Base-by-base conservation (phyloP, 2,113 vertebrate species). In the Brachyhypopomus occidentalis region DNA sequence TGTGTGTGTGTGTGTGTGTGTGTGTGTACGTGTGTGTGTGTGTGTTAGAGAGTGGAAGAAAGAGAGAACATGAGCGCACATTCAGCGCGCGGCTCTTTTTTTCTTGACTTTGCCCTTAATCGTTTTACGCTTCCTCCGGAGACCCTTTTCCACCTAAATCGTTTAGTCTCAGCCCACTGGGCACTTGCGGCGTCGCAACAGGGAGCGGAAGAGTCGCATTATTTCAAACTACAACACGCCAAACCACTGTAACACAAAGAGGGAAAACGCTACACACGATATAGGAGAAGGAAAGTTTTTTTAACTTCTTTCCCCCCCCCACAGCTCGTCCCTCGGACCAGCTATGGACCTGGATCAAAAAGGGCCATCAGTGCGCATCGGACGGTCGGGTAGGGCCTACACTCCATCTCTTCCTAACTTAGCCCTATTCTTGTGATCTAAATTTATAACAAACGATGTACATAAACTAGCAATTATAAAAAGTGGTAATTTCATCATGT, bases 151-250 rank as follows among this genome's bases (percentile, higher is more conserved):
- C 96, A 96, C 95, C 96, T 98, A 98, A 99, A 99, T 96, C 95
- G 96, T 98, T 99, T 99, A 98, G 97, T 99, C 95, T 96, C 97
- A 98, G 97, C 95, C 96, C 96, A 97, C 92, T 98, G 97, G 97
- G 91, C 97, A 96, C 95, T 96, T 95, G 95, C 94, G 96, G 95
- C 94, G 93, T 94, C 95, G 94, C 96, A 93, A 94, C 94, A 94
- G 97, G 95, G 95, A 96, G 96, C 95, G 97, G 97, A 97, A 98
- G 96, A 94, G 93, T 96, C 95, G 95, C 96, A 96, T 98, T 98
- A 97, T 96, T 96, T 93, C 93, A 93, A 95, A 93, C 94, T 94
- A 95, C 94, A 93, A 95, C 92, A 92, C 90, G 88, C 87, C 88
- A 92, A 92, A 92, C 91, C 92, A 89, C 88, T 91, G 86, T 85